Base-by-base conservation (phyloP, 2,797 vertebrate species). In the Sparus aurata region DNA sequence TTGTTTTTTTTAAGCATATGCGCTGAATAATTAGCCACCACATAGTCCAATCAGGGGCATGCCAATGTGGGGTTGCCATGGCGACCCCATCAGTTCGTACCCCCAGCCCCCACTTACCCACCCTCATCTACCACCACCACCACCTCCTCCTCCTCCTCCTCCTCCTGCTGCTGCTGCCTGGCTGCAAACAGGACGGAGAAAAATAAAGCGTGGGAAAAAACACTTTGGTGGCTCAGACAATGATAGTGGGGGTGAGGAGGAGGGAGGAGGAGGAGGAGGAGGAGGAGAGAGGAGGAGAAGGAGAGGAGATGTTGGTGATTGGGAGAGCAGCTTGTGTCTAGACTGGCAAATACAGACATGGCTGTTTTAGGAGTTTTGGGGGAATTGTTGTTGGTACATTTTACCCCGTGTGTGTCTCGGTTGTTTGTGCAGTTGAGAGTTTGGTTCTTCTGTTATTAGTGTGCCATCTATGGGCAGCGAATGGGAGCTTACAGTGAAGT, bases 171-270 rank as follows among this genome's bases (percentile, higher is more conserved):
- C 89, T 82, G 41, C 76, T 76, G 75, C 79, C 69, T 69, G 70
- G 86, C 87, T 87, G 77, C 86, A 92, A 93, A 92, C 92, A 91
- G 93, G 92, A 94, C 90, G 58, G 86, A 83, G 89, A 89, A 91
- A 89, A 92, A 92, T 91, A 90, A 93, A 93, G 93, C 91, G 94
- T 95, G 94, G 94, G 94, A 94, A 94, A 93, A 92, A 92, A 82
- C 86, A 89, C 77, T 91, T 93, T 85, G 78, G 85, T 74, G 83
- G 85, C 75, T 91, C 75, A 91, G 85, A 92, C 92, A 93, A 93
- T 92, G 89, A 89, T 87, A 69, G 80, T 69, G 86, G 60, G 73
- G 78, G 78, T 50, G 63, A 38, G 54, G 68, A 67, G 27, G 68
- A 13, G 0, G 45, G 55, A 27, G 3, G 25, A 11, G 52, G 58